Evolutionary conservation across 1,140 invertebrate genomes (phyloP).

Genomic region (Cydia fagiglandana): DNA sequence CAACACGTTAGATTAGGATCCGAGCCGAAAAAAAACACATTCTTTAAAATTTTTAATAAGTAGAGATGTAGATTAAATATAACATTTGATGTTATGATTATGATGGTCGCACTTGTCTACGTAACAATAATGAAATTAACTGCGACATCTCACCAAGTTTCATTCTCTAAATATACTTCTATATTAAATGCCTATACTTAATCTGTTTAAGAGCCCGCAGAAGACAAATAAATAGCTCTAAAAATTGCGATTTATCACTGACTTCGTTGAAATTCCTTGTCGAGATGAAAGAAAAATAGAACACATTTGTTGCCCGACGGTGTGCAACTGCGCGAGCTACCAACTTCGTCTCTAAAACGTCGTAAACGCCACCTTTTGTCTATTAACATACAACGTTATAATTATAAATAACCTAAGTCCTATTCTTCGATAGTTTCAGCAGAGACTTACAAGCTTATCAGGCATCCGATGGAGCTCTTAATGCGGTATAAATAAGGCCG

Average conservation of each 20-base stretch:
- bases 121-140: too few species aligned
- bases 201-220: neutral
- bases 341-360: neutral
- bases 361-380: neutral
- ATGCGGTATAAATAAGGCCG: neutral
- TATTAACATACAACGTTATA: neutral
- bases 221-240: neutral
- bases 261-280: conserved; percentile 18
- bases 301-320: conserved; percentile 1
- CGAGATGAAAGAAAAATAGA: conserved; percentile 5
- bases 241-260: conserved; percentile 16
- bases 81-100: too few species aligned
- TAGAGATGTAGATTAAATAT: too few species aligned
- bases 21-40: too few species aligned
- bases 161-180: too few species aligned
- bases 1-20: too few species aligned
- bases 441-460: neutral
- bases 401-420: neutral
- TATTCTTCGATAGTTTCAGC: conserved; percentile 11
- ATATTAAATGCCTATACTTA: neutral
- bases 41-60: too few species aligned
- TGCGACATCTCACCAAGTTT: too few species aligned
- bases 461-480: neutral
- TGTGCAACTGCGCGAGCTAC: neutral
- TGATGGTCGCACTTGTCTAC: too few species aligned